Evolutionary conservation across 2,797 vertebrate species (phyloP).

Genomic region (Potorous gilbertii): DNA sequence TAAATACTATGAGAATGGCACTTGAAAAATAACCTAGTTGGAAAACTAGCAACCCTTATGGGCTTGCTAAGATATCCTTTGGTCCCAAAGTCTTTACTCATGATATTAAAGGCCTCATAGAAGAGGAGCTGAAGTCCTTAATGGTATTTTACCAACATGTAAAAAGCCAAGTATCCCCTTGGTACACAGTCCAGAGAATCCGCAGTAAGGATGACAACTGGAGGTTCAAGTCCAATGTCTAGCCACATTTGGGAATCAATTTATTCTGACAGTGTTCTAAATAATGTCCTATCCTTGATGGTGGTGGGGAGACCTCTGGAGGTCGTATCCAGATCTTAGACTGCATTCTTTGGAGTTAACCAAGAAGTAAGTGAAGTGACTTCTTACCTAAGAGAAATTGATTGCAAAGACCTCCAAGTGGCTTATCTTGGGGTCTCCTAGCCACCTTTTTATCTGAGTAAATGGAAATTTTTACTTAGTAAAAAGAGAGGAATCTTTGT

Average conservation of each 20-base stretch:
- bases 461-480: background rate
- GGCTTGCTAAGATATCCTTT: too few species aligned
- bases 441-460: background rate
- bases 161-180: background rate
- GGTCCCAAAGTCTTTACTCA: too few species aligned
- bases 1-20: too few species aligned
- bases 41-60: too few species aligned
- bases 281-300: background rate
- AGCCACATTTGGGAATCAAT: background rate
- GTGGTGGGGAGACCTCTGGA: background rate
- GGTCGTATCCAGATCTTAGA: background rate
- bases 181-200: background rate
- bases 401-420: background rate
- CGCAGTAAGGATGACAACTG: background rate
- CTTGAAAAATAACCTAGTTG: too few species aligned
- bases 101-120: too few species aligned
- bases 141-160: background rate
- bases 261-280: background rate
- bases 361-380: background rate
- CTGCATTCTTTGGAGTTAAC: background rate
- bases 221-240: background rate
- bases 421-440: background rate
- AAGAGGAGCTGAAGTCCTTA: background rate
- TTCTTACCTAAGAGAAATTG: background rate
- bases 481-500: background rate